Conservation (phyloP, 2,888 invertebrate genomes). For the Tenodera sinensis region DNA sequence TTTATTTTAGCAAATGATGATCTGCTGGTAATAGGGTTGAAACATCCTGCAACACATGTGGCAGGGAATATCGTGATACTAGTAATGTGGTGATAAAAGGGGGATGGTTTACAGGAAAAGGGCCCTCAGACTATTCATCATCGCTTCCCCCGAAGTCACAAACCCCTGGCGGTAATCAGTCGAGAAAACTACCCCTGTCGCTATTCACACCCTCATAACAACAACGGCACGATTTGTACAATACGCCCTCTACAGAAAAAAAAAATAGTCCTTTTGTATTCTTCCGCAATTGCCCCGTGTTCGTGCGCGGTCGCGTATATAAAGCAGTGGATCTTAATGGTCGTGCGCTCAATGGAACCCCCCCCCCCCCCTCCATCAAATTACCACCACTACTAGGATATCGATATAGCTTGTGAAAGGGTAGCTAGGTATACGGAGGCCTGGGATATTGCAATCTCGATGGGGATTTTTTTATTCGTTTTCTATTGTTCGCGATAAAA, state of each 20-base stretch:
- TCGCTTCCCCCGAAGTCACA: background rate
- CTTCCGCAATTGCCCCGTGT: background rate
- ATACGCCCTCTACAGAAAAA: background rate
- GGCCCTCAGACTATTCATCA: background rate
- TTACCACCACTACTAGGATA: background rate
- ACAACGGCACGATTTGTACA: background rate
- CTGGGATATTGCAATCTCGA: background rate
- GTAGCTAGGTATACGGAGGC: background rate
- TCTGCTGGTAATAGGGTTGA: too few species aligned
- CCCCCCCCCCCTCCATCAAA: background rate
- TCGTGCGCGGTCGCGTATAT: background rate
- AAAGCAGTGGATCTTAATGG: background rate
- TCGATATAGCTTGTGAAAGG: background rate
- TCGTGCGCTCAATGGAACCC: background rate
- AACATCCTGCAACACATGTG: too few species aligned
- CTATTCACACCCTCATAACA: background rate
- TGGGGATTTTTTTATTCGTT: background rate
- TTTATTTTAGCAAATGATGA: too few species aligned
- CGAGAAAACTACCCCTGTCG: background rate
- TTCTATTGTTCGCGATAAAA: background rate
- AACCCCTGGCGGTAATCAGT: background rate
- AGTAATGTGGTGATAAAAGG: background rate
- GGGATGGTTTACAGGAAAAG: background rate
- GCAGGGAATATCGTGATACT: background rate
- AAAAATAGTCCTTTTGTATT: background rate